phyloP scores from a whole-genome alignment of 2,113 vertebrate genomes.

The Mesembrinibis cayennensis region DNA sequence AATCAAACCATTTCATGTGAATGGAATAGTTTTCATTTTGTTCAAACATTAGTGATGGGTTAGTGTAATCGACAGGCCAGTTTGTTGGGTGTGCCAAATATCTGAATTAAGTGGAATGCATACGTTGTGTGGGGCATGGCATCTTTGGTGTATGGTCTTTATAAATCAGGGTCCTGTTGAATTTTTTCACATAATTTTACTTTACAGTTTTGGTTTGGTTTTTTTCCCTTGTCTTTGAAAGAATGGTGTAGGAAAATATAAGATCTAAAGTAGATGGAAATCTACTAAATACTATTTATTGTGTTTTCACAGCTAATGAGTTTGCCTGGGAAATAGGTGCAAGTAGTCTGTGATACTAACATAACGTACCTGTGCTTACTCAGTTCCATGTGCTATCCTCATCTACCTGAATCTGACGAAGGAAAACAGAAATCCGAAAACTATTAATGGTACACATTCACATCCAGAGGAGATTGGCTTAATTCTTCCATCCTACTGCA shows the following conservation, averaged over 20 bases:
- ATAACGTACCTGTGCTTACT: neutral
- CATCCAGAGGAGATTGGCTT: neutral
- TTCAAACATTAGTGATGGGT: neutral
- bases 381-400: neutral
- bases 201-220: neutral
- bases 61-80: neutral
- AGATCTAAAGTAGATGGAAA: neutral
- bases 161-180: neutral
- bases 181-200: neutral
- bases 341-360: neutral
- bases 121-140: no score
- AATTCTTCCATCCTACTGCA: neutral
- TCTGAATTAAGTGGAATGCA: neutral
- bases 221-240: neutral
- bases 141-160: accelerated
- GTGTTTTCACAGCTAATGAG: neutral
- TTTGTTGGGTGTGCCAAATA: neutral
- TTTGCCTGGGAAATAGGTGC: neutral
- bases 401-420: neutral
- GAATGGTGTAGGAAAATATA: neutral
- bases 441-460: neutral
- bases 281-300: no score
- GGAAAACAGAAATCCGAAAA: neutral
- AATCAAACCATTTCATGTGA: neutral
- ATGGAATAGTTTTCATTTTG: neutral